Percentiles rank a stretch among this genome's conserved stretches.
Evolutionary conservation across 2,797 vertebrate genomes (phyloP).

Genomic region (Aldrovandia affinis): DNA sequence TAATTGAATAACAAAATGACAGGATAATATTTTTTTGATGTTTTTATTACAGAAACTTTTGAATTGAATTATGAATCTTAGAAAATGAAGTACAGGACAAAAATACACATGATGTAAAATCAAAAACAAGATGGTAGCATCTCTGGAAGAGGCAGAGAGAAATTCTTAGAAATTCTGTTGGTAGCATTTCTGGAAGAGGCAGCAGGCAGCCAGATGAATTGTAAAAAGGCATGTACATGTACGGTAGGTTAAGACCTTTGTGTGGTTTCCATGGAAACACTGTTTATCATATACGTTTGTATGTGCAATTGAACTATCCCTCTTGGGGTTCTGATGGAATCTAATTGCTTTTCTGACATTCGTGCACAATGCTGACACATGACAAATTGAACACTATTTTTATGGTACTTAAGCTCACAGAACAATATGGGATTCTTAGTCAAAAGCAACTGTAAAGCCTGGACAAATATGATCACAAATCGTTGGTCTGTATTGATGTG

Average conservation of each 20-base stretch:
- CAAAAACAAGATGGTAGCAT: no score
- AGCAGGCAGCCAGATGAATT: conserved; percentile 29
- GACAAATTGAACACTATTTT: background rate
- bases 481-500: background rate
- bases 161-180: background rate
- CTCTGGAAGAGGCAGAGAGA: background rate
- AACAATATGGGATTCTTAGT: background rate
- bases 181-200: background rate
- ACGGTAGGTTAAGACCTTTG: conserved; percentile 53
- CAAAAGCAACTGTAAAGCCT: background rate
- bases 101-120: no score
- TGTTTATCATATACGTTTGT: conserved; percentile 57
- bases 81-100: no score
- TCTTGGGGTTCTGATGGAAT: conserved; percentile 51
- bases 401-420: background rate
- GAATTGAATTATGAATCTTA: no score
- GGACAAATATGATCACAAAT: background rate
- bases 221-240: conserved; percentile 43
- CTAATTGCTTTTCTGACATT: conserved; percentile 52
- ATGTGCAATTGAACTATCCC: conserved; percentile 59
- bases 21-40: no score
- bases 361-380: conserved; percentile 29
- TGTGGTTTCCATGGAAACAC: conserved; percentile 78
- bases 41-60: no score
- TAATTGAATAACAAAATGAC: no score